Percentiles rank a stretch among this genome's conserved stretches.
Evolutionary conservation across 2,113 vertebrate genomes (phyloP).

Genomic region (Grammomys dolichurus): DNA sequence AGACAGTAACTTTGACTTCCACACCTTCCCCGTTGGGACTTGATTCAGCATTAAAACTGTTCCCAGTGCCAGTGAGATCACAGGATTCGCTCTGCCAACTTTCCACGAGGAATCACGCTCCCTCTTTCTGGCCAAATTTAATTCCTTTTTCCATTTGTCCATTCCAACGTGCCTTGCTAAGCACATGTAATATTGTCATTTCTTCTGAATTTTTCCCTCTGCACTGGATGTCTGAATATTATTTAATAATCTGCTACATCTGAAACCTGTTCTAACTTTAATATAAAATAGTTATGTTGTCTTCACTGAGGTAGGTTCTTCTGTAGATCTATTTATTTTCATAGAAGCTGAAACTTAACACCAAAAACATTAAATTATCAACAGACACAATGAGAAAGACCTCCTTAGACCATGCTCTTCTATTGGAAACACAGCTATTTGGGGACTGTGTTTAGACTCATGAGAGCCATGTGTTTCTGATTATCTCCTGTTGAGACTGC

Average conservation of each 20-base stretch:
- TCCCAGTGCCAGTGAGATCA: slow-evolving; percentile 68
- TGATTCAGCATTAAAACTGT: slow-evolving; percentile 12
- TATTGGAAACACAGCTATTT: slow-evolving; percentile 58
- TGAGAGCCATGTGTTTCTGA: slow-evolving; percentile 73
- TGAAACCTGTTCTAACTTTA: slow-evolving; percentile 41
- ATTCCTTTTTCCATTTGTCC: slow-evolving; percentile 66
- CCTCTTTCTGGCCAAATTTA: slow-evolving; percentile 63
- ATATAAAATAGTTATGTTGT: slow-evolving; percentile 23
- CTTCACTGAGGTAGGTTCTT: slow-evolving; percentile 5
- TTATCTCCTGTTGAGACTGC: slow-evolving; percentile 65
- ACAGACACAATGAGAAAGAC: slow-evolving; percentile 59
- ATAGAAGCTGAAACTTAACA: slow-evolving; percentile 38
- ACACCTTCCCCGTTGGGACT: slow-evolving; percentile 42
- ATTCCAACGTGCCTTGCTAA: slow-evolving; percentile 61
- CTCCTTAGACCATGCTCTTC: slow-evolving; percentile 29
- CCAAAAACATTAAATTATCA: slow-evolving; percentile 60
- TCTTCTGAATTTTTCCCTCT: slow-evolving; percentile 63
- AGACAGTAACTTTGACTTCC: slow-evolving; percentile 37
- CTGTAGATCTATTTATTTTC: slow-evolving; percentile 32
- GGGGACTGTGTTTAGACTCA: slow-evolving; percentile 37
- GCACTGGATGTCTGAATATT: slow-evolving; percentile 13
- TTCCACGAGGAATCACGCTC: slow-evolving; percentile 64
- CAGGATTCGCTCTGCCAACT: slow-evolving; percentile 53
- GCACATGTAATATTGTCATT: slow-evolving; percentile 55
- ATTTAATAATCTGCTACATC: background rate